These are phyloP conservation scores for Oncorhynchus tshawytscha DNA, from an alignment of 2,113 vertebrate genomes.

Conservation along the genomic window DNA sequence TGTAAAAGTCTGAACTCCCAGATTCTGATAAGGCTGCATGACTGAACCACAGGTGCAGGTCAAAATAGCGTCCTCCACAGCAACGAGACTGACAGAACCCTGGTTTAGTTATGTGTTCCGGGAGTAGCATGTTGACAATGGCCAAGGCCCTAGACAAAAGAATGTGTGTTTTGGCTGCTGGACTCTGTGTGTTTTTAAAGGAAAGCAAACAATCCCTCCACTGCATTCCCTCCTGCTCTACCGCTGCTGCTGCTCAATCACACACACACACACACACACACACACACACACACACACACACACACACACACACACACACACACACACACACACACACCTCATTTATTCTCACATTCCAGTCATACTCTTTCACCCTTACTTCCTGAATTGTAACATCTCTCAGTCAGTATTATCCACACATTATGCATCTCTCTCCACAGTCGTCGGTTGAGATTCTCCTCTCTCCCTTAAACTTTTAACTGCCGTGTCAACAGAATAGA, in stretches of 20 bases:
- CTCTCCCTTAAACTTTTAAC: not conserved
- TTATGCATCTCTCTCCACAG: not conserved
- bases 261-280: slow-evolving; percentile 21
- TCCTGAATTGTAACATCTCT: slow-evolving; percentile 17
- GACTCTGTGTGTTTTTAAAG: slow-evolving; percentile 40
- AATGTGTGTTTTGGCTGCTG: slow-evolving; percentile 75
- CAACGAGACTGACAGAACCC: slow-evolving; percentile 42
- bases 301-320: slow-evolving; percentile 21
- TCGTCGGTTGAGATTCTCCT: not conserved
- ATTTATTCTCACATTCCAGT: slow-evolving; percentile 19
- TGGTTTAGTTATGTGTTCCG: slow-evolving; percentile 54
- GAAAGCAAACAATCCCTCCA: slow-evolving; percentile 65
- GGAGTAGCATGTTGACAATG: slow-evolving; percentile 60
- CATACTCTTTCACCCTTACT: slow-evolving; percentile 17
- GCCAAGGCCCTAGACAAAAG: slow-evolving; percentile 71
- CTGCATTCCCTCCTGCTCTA: slow-evolving; percentile 25
- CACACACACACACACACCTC: slow-evolving; percentile 3
- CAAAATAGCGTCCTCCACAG: slow-evolving; percentile 31
- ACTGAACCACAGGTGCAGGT: slow-evolving; percentile 37
- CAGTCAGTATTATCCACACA: not conserved
- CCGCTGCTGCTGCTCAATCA: slow-evolving; percentile 4
- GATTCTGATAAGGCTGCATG: slow-evolving; percentile 52
- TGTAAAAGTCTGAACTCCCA: slow-evolving; percentile 34
- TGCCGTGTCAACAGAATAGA: not conserved
- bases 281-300: slow-evolving; percentile 12